Evolutionary conservation across 2,797 vertebrate species (phyloP), one percentile per base, ranked within the genome.

Genomic region (Emydoidea blandingii): DNA sequence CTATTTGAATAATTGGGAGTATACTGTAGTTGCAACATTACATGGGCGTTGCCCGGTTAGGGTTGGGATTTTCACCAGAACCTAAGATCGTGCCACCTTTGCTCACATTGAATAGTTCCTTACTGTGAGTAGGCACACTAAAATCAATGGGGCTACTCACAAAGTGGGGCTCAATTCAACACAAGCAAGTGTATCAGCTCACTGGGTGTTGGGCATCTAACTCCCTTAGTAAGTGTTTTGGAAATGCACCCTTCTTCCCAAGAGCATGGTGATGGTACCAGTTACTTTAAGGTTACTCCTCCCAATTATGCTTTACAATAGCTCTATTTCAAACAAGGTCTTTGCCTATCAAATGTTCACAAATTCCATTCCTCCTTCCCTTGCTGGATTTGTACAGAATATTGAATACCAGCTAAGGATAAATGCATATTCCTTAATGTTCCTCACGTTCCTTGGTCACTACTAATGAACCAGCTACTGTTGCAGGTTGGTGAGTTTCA

Each of bases 401-500:
- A 89, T 88, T 0, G 1, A 89, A n/a, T 79, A 29, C 21, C 19
- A 89, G 50, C 56, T 89, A 95, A 93, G 97, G 96, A 95, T 68
- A 93, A 78, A 76, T n/a, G 59, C 27, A 19, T 83, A 68, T 19
- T 88, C 12, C 92, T 92, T 85, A 86, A 95, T 53, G 85, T 86
- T 96, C 89, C 72, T 25, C 0, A 34, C 85, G 82, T 27, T 84
- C 50, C 68, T 87, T 95, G 83, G 18, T 49, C 49, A 56, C 74
- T 91, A 76, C 85, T 96, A 96, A 95, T 91, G 89, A 96, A 95
- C 37, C 85, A 91, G 84, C 34, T 57, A 6, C 91, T 83, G 44
- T 62, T 95, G 87, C 86, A 96, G 88, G 76, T 0, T 0, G 52
- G 56, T 83, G 89, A 90, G 76, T 62, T 94, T 93, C 57, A 47